Base-by-base conservation (phyloP, 2,113 vertebrate species). In the Chloebia gouldiae region DNA sequence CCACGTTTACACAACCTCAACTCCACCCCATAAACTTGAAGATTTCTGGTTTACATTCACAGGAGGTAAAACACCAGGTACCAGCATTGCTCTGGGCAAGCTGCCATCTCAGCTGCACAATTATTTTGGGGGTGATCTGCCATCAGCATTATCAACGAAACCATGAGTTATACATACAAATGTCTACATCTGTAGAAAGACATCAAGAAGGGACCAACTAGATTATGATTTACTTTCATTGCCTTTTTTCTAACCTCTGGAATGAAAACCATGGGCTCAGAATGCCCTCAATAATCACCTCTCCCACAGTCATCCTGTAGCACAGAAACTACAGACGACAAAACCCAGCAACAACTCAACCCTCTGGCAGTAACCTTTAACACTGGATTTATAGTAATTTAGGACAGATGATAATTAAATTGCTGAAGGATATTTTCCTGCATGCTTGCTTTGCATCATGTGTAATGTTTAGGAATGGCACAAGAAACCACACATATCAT, bases 81-180 rank as follows among this genome's bases (percentile, higher is more conserved):
- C 18, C 69, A 77, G 65, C 39, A 88, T 39, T 81, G 86, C 77
- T 89, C 94, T 84, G 95, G 83, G 86, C 86, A 95, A 89, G 61
- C 33, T 0, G 25, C 89, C 91, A 92, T 76, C 56, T 90, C 30
- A 3, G 59, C 88, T 73, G 40, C 53, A 91, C 89, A 81, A 89
- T 87, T 92, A 76, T 94, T 96, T 92, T 66, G 77, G 77, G 69
- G 80, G 79, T 28, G 56, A 90, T 78, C 69, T 18, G 64, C 80
- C 91, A 93, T 78, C 85, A 92, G 85, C 79, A 35, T 87, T 92
- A 95, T 95, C 86, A 77, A 63, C 73, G 77, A 86, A 88, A 88
- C 71, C 90, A 97, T 90, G 80, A 81, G 69, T 85, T 90, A 75
- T 40, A 79, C 86, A 61, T 84, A 95, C 54, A 79, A 84, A 91